Percentiles rank a stretch among this genome's conserved stretches.
Conservation (phyloP, 2,797 vertebrate species). For the Sphenopsis melanotis region DNA sequence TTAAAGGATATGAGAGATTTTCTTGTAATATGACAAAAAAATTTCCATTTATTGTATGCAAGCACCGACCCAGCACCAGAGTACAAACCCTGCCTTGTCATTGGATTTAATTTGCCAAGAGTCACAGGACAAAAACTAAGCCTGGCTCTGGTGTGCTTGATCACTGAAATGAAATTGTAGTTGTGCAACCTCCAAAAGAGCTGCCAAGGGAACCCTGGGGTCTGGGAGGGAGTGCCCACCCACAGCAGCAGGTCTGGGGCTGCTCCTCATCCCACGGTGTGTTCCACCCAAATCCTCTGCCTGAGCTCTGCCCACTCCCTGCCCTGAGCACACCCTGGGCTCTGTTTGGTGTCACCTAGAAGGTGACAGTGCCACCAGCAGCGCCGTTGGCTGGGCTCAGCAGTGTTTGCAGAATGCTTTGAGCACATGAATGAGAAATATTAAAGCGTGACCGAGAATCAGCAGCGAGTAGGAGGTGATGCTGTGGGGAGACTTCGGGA, state of each 20-base stretch:
- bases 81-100: neutral
- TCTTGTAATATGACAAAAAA: neutral
- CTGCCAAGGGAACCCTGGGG: neutral
- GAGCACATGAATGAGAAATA: neutral
- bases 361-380: neutral
- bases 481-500: neutral
- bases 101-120: neutral
- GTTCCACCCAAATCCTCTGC: neutral
- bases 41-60: neutral
- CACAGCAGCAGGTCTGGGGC: rapidly evolving
- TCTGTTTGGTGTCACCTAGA: neutral
- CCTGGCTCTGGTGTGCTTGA: neutral
- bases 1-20: neutral
- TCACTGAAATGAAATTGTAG: neutral
- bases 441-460: neutral
- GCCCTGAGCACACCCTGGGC: neutral
- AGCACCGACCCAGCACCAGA: neutral
- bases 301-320: neutral
- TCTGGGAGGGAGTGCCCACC: neutral
- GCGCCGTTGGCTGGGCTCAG: neutral
- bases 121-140: neutral
- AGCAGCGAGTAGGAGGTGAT: conserved; percentile 10
- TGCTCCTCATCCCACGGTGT: neutral
- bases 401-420: neutral
- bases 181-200: neutral